phyloP scores from a whole-genome alignment of 2,113 vertebrate genomes.

The Suricata suricatta region DNA sequence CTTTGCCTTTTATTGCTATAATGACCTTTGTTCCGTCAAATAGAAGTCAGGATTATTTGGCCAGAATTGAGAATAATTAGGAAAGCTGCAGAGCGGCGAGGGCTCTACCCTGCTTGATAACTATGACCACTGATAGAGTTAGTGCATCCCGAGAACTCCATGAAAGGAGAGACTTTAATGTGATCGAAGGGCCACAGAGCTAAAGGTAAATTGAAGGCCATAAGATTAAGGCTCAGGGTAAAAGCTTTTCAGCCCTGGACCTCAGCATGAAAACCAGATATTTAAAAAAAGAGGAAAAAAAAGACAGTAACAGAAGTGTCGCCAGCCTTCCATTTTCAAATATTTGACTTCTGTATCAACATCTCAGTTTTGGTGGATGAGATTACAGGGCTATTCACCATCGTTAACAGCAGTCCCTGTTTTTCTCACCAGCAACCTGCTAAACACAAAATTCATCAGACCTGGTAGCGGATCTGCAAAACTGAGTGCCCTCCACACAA shows the following conservation, averaged over 20 bases:
- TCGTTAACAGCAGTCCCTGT: slow-evolving; percentile 12
- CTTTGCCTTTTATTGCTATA: background rate
- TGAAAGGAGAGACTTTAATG: background rate
- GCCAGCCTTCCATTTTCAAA: background rate
- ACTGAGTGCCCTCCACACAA: slow-evolving; percentile 52
- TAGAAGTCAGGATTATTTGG: background rate
- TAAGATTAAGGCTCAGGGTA: background rate
- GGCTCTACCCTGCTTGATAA: background rate
- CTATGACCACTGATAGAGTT: background rate
- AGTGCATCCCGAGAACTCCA: background rate
- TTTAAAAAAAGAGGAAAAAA: background rate
- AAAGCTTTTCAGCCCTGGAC: background rate
- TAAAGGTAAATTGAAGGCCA: slow-evolving; percentile 22
- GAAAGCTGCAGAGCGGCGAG: background rate
- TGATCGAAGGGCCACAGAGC: background rate
- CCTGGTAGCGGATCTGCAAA: background rate
- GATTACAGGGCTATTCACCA: background rate
- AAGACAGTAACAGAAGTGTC: background rate
- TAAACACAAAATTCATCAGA: slow-evolving; percentile 71
- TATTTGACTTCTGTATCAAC: background rate
- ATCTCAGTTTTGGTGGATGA: background rate
- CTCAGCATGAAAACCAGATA: background rate
- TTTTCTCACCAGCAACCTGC: slow-evolving; percentile 55
- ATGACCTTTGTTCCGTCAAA: background rate
- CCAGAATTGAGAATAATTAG: background rate